Conservation (phyloP, 2,888 invertebrate genomes). For the Clitarchus hookeri region DNA sequence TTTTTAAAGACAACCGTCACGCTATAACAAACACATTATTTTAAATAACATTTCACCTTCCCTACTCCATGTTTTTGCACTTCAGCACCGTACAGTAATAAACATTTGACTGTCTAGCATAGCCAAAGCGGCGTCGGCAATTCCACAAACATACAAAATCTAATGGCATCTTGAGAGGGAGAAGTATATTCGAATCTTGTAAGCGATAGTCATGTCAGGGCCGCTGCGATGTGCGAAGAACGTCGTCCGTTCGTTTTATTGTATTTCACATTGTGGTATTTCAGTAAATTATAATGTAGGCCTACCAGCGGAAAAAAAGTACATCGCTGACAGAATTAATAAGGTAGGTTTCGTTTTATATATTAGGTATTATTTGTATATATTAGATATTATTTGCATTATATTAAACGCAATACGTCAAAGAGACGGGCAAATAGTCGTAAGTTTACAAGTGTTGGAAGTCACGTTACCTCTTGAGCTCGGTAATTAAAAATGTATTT, state of each 20-base stretch:
- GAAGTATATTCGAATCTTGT: neutral
- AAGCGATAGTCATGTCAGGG: neutral
- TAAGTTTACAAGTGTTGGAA: too few species aligned
- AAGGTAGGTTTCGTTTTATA: neutral
- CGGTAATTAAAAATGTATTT: too few species aligned
- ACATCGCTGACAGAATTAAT: neutral
- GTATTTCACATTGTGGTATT: neutral
- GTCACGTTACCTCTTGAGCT: too few species aligned
- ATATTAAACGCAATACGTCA: too few species aligned
- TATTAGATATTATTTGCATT: too few species aligned
- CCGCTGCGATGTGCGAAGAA: neutral
- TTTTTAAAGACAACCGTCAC: neutral
- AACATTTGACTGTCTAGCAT: slow-evolving; percentile 6
- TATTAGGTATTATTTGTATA: too few species aligned
- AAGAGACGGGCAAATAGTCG: too few species aligned
- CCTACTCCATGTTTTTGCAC: slow-evolving; percentile 14
- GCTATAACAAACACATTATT: neutral
- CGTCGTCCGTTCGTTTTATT: neutral
- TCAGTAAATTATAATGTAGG: neutral
- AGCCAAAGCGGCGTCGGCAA: neutral
- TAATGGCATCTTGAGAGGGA: neutral
- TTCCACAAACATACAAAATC: neutral
- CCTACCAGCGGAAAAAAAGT: neutral
- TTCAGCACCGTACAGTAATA: neutral
- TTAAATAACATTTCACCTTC: neutral